Evolutionary conservation across 2,797 vertebrate species (phyloP).

Genomic region (Pteronotus mesoamericanus): DNA sequence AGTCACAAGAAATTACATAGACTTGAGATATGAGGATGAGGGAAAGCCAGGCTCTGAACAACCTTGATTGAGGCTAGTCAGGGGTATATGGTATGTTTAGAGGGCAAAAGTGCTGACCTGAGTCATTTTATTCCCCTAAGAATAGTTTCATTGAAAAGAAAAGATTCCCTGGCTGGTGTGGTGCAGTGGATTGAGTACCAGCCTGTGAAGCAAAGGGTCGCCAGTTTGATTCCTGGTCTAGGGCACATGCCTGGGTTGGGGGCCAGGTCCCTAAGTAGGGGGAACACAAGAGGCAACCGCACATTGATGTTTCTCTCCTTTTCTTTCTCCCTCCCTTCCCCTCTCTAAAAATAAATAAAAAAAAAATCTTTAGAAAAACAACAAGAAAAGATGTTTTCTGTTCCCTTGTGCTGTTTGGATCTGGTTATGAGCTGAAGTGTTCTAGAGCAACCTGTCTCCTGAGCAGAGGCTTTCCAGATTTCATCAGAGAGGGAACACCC

Average conservation of each 20-base stretch:
- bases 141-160: not conserved
- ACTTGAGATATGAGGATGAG: not conserved
- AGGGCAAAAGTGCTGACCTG: not conserved
- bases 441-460: not conserved
- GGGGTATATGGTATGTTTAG: accelerated
- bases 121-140: not conserved
- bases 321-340: no score
- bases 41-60: not conserved
- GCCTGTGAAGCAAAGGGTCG: no score
- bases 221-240: no score
- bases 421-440: not conserved
- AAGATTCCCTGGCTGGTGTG: no score
- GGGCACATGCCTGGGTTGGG: no score
- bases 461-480: not conserved
- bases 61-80: not conserved
- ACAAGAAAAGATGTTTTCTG: not conserved
- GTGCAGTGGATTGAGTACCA: no score
- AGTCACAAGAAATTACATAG: not conserved
- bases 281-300: no score
- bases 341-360: no score
- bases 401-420: not conserved
- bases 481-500: accelerated
- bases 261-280: no score
- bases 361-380: no score
- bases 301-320: no score